Evolutionary conservation across 2,797 vertebrate species (phyloP).

Genomic region (Caiman crocodilus): DNA sequence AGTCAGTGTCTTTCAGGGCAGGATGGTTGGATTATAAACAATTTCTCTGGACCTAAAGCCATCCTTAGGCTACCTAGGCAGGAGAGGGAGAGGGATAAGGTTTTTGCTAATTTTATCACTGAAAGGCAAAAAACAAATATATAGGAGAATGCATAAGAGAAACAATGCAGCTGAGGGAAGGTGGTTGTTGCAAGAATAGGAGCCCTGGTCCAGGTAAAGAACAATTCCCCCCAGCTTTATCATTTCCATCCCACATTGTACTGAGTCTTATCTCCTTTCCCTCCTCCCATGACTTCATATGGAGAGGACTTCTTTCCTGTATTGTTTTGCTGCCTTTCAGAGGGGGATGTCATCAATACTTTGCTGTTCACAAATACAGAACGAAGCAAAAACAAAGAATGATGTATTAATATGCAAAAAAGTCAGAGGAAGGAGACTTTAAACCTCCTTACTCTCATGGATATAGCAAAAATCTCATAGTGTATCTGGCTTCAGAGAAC

Average conservation of each 20-base stretch:
- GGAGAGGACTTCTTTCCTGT: background rate
- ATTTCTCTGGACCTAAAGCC: background rate
- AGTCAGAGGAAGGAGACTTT: background rate
- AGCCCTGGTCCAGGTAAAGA: background rate
- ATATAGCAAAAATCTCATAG: background rate
- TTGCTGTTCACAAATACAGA: background rate
- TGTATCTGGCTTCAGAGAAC: background rate
- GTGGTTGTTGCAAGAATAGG: background rate
- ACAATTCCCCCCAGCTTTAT: background rate
- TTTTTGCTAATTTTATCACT: background rate
- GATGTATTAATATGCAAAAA: background rate
- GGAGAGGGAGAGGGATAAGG: constrained; percentile 1
- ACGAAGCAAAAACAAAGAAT: background rate
- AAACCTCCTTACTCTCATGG: background rate
- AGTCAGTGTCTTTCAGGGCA: background rate
- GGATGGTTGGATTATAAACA: background rate
- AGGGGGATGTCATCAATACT: background rate
- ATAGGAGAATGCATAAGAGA: background rate
- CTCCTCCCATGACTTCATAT: background rate
- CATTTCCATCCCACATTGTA: background rate
- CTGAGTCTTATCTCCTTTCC: background rate
- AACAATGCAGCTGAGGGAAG: background rate
- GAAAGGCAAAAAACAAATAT: background rate
- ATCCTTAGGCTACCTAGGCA: background rate
- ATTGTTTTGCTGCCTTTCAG: background rate